Percentiles rank a stretch among this genome's conserved stretches.
Conservation (phyloP, 2,797 vertebrate species). For the Psittacula derbiana region DNA sequence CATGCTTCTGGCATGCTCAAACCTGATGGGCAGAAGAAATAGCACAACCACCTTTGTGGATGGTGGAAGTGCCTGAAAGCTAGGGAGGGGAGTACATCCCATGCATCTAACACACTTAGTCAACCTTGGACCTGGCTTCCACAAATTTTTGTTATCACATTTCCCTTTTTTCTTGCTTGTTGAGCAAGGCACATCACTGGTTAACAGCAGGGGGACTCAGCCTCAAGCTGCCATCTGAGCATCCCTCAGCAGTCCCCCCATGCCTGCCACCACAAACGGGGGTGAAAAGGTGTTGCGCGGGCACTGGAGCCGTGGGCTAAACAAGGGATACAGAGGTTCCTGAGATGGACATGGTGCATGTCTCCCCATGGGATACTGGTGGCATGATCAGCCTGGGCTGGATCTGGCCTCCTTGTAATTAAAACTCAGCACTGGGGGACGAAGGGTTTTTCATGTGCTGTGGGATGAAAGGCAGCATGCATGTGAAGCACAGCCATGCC, state of each 20-base stretch:
- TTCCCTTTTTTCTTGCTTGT: background rate
- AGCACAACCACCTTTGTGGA: background rate
- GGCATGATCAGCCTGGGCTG: fast-evolving
- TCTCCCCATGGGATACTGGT: fast-evolving
- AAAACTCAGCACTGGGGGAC: background rate
- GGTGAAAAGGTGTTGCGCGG: background rate
- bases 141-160: background rate
- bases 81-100: fast-evolving
- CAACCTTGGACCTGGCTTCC: background rate
- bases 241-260: fast-evolving
- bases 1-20: fast-evolving
- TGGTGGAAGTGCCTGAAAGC: background rate
- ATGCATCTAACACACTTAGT: fast-evolving
- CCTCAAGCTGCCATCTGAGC: background rate
- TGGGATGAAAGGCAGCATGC: background rate
- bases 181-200: background rate
- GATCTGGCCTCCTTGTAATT: background rate
- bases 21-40: background rate
- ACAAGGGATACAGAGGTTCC: background rate
- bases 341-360: fast-evolving
- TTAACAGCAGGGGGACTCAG: background rate
- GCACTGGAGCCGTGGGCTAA: background rate
- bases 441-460: background rate
- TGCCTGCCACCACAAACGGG: fast-evolving
- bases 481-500: background rate